Evolutionary conservation across 2,797 vertebrate species (phyloP).

Genomic region (Dryobates pubescens): DNA sequence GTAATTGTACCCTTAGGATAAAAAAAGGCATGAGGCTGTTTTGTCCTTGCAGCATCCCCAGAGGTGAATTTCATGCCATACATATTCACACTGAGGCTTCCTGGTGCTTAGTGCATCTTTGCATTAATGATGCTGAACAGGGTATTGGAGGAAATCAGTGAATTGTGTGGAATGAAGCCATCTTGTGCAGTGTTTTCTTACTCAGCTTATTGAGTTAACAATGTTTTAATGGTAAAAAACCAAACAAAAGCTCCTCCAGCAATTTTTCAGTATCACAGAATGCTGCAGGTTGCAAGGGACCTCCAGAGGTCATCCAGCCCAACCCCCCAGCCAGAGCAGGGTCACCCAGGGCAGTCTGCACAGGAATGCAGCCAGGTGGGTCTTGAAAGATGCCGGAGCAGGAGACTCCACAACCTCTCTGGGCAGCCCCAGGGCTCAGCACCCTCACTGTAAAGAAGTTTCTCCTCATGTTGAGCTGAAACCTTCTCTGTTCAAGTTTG

Average conservation of each 20-base stretch:
- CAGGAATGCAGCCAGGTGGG: too few relatives aligned
- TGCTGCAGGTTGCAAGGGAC: too few relatives aligned
- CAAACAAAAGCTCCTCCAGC: not conserved
- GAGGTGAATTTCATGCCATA: conserved; percentile 22
- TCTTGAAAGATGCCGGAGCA: too few relatives aligned
- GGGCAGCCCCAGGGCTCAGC: too few relatives aligned
- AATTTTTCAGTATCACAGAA: not conserved
- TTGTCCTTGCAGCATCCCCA: conserved; percentile 22
- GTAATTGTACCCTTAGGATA: conserved; percentile 41
- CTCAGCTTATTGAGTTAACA: conserved; percentile 1
- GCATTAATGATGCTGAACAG: conserved; percentile 27
- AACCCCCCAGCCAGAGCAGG: too few relatives aligned
- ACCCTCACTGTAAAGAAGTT: too few relatives aligned
- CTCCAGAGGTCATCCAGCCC: too few relatives aligned
- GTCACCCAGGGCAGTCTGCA: too few relatives aligned
- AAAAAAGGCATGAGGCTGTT: conserved; percentile 32
- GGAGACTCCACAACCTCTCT: too few relatives aligned
- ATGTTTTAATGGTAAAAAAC: not conserved
- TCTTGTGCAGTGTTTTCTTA: conserved; percentile 37
- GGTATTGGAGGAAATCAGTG: conserved; percentile 22
- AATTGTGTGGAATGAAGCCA: conserved; percentile 33
- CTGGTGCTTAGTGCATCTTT: conserved; percentile 33
- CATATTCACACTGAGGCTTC: conserved; percentile 12
- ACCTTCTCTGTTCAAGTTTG: too few relatives aligned
- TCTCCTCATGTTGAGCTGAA: too few relatives aligned